Base-by-base conservation (phyloP, 2,113 vertebrate genomes). In the Platycercus adscitus region DNA sequence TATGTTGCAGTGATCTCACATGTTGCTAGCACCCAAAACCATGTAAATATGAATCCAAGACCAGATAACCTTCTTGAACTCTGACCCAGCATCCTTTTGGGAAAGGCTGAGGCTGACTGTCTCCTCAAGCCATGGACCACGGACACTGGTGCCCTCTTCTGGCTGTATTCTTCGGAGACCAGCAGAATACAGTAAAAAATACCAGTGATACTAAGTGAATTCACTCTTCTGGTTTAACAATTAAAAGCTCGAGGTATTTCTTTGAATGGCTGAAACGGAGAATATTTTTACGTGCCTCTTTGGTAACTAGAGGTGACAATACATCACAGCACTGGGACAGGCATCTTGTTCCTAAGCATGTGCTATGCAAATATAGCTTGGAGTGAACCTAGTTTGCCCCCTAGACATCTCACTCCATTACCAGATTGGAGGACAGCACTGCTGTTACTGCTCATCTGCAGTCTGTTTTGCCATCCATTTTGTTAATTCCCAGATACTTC, bases 101-200 rank as follows among this genome's bases (percentile, higher is more conserved):
- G 28, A 43, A 83, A 21, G 0, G 1, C 68, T 23, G 8, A 17
- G 23, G n/a, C 26, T 52, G 44, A 25, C 37, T 20, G 15, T 10
- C 43, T 3, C 20, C 17, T 86, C 37, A 23, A 81, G 65, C 60
- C 46, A 46, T 9, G 8, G 82, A 91, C 10, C 79, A 92, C 88
- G 94, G 69, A 58, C 64, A 19, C 35, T 81, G 83, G 80, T 93
- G 96, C 95, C 95, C 89, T 96, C 95, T 95, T 65, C 93, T 88
- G 95, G 93, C 63, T 71, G 10, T 28, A 43, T 43, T 53, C 58
- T 89, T 50, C 7, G 14, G 41, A 70, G 26, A 66, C n/a, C 17
- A 24, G 24, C 25, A 28, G 53, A 63, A 29, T 5, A n/a, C 17
- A 61, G 18, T 58, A n/a, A 58, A 53, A 58, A 35, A 58, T 35